These are phyloP conservation scores for Scaptomyza tumidula DNA, from an alignment of 2,888 invertebrate genomes.

Conservation along the genomic window DNA sequence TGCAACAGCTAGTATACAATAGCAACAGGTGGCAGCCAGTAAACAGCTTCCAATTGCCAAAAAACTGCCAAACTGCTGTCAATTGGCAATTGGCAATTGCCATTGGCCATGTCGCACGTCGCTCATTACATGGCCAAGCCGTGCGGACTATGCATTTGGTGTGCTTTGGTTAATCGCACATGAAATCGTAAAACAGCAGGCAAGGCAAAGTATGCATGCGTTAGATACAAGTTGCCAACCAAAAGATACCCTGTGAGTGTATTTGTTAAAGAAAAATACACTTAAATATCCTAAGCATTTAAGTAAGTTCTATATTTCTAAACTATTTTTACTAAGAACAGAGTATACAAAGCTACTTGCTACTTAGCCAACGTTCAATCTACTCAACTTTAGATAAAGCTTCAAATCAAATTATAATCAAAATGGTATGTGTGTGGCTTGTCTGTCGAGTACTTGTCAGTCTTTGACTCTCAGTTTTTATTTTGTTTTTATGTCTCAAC, in stretches of 20 bases:
- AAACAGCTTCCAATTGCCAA: conserved; percentile 51
- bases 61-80: conserved; percentile 47
- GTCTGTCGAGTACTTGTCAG: conserved; percentile 41
- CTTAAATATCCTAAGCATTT: too few species aligned
- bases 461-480: conserved; percentile 11
- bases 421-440: conserved; percentile 32
- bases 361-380: too few species aligned
- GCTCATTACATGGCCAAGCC: conserved; percentile 60
- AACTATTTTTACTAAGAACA: background rate
- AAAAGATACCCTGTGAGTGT: conserved; percentile 9
- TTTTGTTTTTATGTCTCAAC: background rate
- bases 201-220: conserved; percentile 3
- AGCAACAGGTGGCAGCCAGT: conserved; percentile 61
- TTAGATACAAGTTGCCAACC: background rate
- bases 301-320: too few species aligned
- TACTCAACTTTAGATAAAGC: conserved; percentile 1
- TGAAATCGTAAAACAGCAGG: conserved; percentile 61
- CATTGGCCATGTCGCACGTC: conserved; percentile 69
- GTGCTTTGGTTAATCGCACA: conserved; percentile 58
- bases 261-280: background rate
- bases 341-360: background rate
- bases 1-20: conserved; percentile 51
- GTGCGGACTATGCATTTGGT: conserved; percentile 17
- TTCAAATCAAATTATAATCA: conserved; percentile 72
- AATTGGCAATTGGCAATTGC: conserved; percentile 46